Evolutionary conservation across 1,140 invertebrate species (phyloP), one percentile per base, ranked within the genome.

Genomic region (Tetranychus urticae): DNA sequence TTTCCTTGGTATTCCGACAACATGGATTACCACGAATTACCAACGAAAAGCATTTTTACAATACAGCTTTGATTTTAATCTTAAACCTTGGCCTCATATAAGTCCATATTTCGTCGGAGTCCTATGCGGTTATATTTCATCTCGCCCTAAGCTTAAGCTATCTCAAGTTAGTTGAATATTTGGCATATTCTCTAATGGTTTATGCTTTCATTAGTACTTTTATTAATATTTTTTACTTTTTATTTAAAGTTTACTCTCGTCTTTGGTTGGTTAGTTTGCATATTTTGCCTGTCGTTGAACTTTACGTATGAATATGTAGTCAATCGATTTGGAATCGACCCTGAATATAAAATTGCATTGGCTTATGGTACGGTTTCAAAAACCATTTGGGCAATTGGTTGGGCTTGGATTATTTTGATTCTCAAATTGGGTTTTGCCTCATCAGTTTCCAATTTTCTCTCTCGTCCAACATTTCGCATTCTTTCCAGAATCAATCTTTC

Each of bases 71-170:
- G 36, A 23, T 8, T 59, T 61, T 36, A 33, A 52, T 39, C 42
- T 61, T 5, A 61, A 54, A 35, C 59, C 59, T 2, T 61, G 59
- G 59, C 14, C 31, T 39, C 59, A 61, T 33, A 45, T 31, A n/a
- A 14, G 14, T 2, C 35, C 42, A 1, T 61, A 52, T 35, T 61
- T 61, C 36, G 35, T 37, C 33, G 59, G 59, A n/a, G 23, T 61
- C 3, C n/a, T 54, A 2, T 61, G 57, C 3, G 59, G 59, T 39
- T 35, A 14, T 7, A 5, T 42, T 12, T 2, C 57, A 14, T 31
- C 37, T 52, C 8, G 23, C 0, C 50, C 50, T 2, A 52, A 52
- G 23, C 8, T 52, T 1, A n/a, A 52, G 8, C 7, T 52, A 1
- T 2, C 50, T 23, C 4, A 52, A 52, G 39, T 42, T 6, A 42